These are phyloP conservation scores for Boloria selene DNA, from an alignment of 2,888 invertebrate species.

Conservation along the genomic window DNA sequence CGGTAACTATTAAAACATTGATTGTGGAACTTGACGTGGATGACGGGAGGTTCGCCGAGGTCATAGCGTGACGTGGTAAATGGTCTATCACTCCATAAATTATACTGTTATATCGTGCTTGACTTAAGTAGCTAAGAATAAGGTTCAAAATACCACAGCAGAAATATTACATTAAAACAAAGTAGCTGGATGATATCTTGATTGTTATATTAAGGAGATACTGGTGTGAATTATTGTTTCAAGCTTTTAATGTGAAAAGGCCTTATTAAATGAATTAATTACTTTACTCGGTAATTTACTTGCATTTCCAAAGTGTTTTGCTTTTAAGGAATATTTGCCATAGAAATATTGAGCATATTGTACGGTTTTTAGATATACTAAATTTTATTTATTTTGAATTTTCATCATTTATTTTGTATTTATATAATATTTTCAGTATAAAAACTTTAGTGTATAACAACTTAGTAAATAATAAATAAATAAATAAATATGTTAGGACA, in stretches of 20 bases:
- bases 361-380: too few relatives aligned
- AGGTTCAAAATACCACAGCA: not conserved
- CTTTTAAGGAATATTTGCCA: too few relatives aligned
- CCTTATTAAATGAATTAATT: not conserved
- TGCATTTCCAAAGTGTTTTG: too few relatives aligned
- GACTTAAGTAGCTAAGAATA: not conserved
- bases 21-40: slow-evolving; percentile 23
- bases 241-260: not conserved
- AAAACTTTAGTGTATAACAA: too few relatives aligned
- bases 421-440: too few relatives aligned
- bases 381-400: too few relatives aligned
- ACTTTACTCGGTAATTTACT: too few relatives aligned
- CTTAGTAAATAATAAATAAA: too few relatives aligned
- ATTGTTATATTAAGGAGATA: slow-evolving; percentile 21
- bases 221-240: slow-evolving; percentile 14
- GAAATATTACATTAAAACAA: not conserved
- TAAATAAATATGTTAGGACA: too few relatives aligned
- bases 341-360: too few relatives aligned
- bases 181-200: slow-evolving; percentile 12
- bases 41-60: slow-evolving; percentile 24
- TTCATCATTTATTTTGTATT: too few relatives aligned
- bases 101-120: slow-evolving; percentile 1
- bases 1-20: slow-evolving; percentile 25
- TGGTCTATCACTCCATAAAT: slow-evolving; percentile 27
- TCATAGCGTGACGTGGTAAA: slow-evolving; percentile 34